phyloP scores from a whole-genome alignment of 2,797 vertebrate species.

The Morelia viridis region DNA sequence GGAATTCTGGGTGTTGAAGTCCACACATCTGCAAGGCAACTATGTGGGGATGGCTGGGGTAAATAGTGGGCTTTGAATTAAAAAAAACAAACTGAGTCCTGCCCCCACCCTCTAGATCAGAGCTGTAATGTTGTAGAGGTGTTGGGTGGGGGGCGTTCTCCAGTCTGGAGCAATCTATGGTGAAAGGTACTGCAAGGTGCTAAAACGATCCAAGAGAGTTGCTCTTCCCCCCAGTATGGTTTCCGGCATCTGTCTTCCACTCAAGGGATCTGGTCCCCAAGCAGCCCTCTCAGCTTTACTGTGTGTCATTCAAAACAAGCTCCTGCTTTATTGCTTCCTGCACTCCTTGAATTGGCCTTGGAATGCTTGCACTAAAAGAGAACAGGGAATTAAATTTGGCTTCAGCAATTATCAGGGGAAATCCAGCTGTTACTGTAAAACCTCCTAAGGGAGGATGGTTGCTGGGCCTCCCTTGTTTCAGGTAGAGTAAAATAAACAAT shows the following conservation, averaged over 20 bases:
- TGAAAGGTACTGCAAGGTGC: not conserved
- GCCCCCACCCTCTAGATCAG: too few species aligned
- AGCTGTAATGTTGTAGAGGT: not conserved
- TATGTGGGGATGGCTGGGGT: not conserved
- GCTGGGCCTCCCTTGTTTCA: not conserved
- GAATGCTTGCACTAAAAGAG: not conserved
- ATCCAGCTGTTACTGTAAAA: not conserved
- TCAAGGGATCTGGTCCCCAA: not conserved
- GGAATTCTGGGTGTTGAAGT: not conserved
- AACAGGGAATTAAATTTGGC: not conserved
- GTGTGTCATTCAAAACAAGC: not conserved
- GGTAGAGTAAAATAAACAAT: not conserved
- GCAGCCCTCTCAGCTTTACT: not conserved
- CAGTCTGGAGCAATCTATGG: not conserved
- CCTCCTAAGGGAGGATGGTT: not conserved
- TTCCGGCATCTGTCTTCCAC: too few species aligned
- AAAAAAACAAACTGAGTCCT: not conserved
- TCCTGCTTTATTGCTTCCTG: not conserved
- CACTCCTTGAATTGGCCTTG: not conserved
- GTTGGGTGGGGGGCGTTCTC: not conserved
- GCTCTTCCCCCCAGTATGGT: not conserved
- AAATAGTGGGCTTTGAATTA: not conserved
- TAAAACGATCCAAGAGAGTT: not conserved
- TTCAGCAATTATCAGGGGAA: not conserved
- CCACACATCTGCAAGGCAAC: not conserved